phyloP scores from a whole-genome alignment of 2,888 invertebrate genomes.

The Piscicola geometra region DNA sequence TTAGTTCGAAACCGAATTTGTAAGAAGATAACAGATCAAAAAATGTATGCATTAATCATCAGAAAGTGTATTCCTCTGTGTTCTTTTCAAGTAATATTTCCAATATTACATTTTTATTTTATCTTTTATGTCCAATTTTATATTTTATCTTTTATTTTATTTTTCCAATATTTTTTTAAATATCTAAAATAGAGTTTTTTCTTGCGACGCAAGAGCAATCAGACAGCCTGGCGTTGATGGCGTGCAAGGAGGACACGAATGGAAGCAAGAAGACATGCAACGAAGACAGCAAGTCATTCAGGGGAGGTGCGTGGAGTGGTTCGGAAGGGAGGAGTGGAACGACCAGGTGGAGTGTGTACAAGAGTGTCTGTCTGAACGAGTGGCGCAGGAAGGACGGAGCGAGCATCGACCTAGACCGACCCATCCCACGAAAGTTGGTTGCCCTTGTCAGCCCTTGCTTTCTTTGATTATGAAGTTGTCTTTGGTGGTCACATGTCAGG shows the following conservation, averaged over 20 bases:
- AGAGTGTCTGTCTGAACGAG: constrained; percentile 44
- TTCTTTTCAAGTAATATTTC: too few species aligned
- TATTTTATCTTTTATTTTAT: too few species aligned
- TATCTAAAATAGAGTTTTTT: neutral
- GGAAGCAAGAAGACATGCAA: neutral
- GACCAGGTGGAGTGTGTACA: constrained; percentile 44
- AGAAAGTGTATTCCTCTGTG: too few species aligned
- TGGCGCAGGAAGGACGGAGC: constrained; percentile 50
- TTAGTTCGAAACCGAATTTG: neutral
- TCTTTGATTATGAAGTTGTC: too few species aligned
- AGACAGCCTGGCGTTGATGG: constrained; percentile 47
- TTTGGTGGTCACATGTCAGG: too few species aligned
- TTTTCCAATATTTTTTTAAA: too few species aligned
- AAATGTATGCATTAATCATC: too few species aligned
- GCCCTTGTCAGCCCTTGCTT: too few species aligned
- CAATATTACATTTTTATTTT: too few species aligned
- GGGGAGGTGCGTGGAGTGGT: neutral
- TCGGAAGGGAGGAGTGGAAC: neutral
- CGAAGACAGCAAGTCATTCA: neutral
- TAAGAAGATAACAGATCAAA: too few species aligned
- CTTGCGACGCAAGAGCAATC: constrained; percentile 41
- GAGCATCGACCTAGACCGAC: constrained; percentile 45
- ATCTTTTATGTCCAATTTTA: too few species aligned
- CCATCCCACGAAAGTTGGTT: constrained; percentile 19
- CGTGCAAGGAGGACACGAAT: constrained; percentile 19